Evolutionary conservation across 2,797 vertebrate genomes (phyloP).

Genomic region (Tragelaphus oryx): DNA sequence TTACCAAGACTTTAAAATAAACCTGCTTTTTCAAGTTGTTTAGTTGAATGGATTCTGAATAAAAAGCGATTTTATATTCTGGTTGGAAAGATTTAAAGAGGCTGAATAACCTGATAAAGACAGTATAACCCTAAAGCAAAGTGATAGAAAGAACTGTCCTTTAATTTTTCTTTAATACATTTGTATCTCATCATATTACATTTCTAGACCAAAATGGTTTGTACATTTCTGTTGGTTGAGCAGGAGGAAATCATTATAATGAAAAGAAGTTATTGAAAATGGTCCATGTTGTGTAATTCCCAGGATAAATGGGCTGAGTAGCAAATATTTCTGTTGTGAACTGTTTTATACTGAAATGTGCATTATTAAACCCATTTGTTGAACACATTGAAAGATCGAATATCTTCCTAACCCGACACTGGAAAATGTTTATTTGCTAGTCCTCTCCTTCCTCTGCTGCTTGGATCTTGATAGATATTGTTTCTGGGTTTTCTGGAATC

Average conservation of each 20-base stretch:
- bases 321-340: constrained; percentile 75
- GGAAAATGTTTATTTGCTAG: constrained; percentile 61
- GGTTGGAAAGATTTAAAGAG: constrained; percentile 13
- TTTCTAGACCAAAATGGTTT: constrained; percentile 55
- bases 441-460: constrained; percentile 55
- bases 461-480: constrained; percentile 64
- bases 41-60: constrained; percentile 38
- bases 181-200: constrained; percentile 48
- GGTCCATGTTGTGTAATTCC: constrained; percentile 73
- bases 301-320: constrained; percentile 67
- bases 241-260: constrained; percentile 73
- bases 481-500: constrained; percentile 65
- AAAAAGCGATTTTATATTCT: constrained; percentile 15
- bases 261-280: constrained; percentile 75
- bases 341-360: constrained; percentile 65
- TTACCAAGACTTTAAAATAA: constrained; percentile 41
- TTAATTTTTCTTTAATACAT: constrained; percentile 49
- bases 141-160: constrained; percentile 36
- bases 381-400: constrained; percentile 68
- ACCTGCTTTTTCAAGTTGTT: constrained; percentile 21
- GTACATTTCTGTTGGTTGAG: constrained; percentile 55
- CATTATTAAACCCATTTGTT: constrained; percentile 74
- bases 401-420: constrained; percentile 52
- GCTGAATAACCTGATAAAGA: constrained; percentile 21
- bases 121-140: constrained; percentile 17